These are phyloP conservation scores for Vandiemenella viatica DNA, from an alignment of 2,888 invertebrate species.

Conservation along the genomic window DNA sequence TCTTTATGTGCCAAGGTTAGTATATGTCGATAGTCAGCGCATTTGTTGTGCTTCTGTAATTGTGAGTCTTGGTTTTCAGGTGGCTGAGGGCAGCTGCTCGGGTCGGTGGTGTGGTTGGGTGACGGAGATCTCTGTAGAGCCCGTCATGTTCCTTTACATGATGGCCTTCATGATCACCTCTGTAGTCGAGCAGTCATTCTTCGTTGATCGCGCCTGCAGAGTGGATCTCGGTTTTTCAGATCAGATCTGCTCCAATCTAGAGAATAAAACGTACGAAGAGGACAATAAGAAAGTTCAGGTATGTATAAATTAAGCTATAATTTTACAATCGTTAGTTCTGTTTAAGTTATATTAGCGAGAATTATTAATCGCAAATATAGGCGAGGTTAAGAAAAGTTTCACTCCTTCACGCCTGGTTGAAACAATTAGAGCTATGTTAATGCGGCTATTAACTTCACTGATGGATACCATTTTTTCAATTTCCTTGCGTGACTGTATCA, in stretches of 20 bases:
- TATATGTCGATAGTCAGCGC: no score
- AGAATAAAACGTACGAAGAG: conserved; percentile 36
- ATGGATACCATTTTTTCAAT: no score
- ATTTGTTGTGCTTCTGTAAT: no score
- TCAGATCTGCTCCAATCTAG: conserved; percentile 49
- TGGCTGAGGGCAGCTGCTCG: no score
- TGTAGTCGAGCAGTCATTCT: conserved; percentile 66
- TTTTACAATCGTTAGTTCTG: not conserved
- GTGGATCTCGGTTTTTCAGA: conserved; percentile 54
- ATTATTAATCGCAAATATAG: not conserved
- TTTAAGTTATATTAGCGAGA: not conserved
- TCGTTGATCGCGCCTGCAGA: conserved; percentile 58
- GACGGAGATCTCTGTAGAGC: conserved; percentile 55
- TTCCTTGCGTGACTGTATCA: no score
- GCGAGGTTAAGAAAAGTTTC: not conserved
- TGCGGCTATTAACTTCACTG: no score
- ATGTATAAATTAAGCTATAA: conserved; percentile 14
- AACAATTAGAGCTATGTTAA: no score
- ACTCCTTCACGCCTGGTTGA: not conserved
- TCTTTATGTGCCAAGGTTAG: no score
- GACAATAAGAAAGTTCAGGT: conserved; percentile 56
- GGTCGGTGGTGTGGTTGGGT: no score
- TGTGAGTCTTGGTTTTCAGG: no score
- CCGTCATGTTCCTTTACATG: conserved; percentile 78
- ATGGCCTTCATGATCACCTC: conserved; percentile 69